Base-by-base conservation (phyloP, 2,888 invertebrate species). In the Colostygia pectinataria region DNA sequence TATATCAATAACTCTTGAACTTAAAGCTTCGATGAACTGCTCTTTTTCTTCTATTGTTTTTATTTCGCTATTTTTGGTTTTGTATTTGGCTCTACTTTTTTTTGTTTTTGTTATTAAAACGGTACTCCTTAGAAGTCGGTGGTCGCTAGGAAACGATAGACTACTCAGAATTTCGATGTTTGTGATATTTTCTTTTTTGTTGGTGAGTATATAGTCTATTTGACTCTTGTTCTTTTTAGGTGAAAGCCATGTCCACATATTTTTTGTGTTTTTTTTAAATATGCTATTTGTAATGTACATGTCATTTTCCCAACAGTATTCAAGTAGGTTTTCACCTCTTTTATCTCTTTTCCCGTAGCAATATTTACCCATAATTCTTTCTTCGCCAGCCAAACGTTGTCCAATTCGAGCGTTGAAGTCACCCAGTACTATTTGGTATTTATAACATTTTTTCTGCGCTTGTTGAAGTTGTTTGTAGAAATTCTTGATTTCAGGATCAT, bases 151-250 rank as follows among this genome's bases (percentile, higher is more conserved):
- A n/a, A 32, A 32, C 2, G 32, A 32, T 15, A 15, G 3, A 1
- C 3, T 32, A 15, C 9, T 15, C 2, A 32, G 1, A 2, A 32
- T 15, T 15, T 32, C 32, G 1, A 32, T 32, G n/a, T 32, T 32
- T 32, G 14, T 32, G 9, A 32, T 3, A 2, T 32, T 1, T 8
- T 14, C 1, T 8, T 14, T 32, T 0, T n/a, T 1, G n/a, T 32
- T 32, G 14, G 32, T n/a, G 0, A 32, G n/a, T n/a, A 32, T n/a
- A 32, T 32, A 32, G 3, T 32, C 32, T 32, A 32, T 32, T 15
- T 32, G 32, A 7, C 32, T 32, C 2, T 32, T 32, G 1, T 6
- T 32, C n/a, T 32, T 32, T n/a, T 15, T 32, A n/a, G 32, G 32
- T 7, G 32, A 32, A n/a, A 32, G 14, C 32, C 32, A 32, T 2